phyloP scores from a whole-genome alignment of 1,140 invertebrate genomes.

The Triops longicaudatus region DNA sequence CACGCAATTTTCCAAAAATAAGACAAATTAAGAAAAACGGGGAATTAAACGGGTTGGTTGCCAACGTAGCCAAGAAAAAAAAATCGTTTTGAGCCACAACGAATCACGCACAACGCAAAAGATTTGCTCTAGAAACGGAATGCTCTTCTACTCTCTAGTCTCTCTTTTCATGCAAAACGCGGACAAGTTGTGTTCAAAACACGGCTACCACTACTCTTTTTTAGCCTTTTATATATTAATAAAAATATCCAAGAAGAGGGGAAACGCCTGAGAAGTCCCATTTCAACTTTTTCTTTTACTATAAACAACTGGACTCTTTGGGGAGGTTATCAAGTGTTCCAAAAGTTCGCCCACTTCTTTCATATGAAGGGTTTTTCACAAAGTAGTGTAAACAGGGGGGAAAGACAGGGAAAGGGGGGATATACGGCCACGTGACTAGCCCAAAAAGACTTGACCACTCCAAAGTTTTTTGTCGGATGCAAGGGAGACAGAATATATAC shows the following conservation, averaged over 20 bases:
- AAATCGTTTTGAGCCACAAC: neutral
- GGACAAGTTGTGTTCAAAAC: too few species aligned
- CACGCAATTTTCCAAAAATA: neutral
- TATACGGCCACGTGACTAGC: constrained; percentile 14
- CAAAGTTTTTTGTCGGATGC: neutral
- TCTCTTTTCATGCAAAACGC: neutral
- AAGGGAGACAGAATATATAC: neutral
- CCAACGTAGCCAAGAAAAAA: neutral
- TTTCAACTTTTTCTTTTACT: neutral
- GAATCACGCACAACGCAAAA: neutral
- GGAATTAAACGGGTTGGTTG: neutral
- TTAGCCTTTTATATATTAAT: constrained; percentile 10
- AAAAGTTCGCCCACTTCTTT: neutral
- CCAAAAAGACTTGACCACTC: neutral
- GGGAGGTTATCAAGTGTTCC: neutral
- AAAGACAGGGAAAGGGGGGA: neutral
- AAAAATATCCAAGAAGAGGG: constrained; percentile 16
- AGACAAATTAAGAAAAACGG: neutral
- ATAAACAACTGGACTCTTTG: neutral
- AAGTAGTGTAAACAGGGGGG: neutral
- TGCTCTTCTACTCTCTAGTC: neutral
- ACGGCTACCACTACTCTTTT: neutral
- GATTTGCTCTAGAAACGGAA: neutral
- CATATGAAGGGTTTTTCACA: neutral
- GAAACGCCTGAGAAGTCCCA: constrained; percentile 3